A percentile compares a stretch with the other conserved stretches of the same genome.
Conservation (phyloP, 2,888 invertebrate genomes). For the Loripinus fragilis region DNA sequence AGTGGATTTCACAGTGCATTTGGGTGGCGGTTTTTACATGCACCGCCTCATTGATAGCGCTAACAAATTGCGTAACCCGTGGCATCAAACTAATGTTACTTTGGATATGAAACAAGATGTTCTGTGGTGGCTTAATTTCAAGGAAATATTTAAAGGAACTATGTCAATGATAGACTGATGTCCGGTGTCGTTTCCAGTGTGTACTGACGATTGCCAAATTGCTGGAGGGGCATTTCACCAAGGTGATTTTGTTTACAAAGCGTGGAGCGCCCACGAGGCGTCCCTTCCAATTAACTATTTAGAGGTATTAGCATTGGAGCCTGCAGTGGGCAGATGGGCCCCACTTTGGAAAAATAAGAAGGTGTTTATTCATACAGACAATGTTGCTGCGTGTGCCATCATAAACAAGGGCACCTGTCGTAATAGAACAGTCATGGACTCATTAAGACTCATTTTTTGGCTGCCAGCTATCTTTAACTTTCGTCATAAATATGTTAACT, state of each 20-base stretch:
- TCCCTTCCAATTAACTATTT: not conserved
- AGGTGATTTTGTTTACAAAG: not conserved
- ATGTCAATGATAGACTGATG: not conserved
- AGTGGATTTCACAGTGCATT: conserved; percentile 13
- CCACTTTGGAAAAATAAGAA: not conserved
- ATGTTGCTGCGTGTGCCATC: not conserved
- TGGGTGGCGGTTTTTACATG: conserved; percentile 25
- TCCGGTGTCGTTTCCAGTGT: not conserved
- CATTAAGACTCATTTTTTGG: not conserved
- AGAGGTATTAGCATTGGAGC: not conserved
- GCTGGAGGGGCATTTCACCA: not conserved
- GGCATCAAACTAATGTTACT: conserved; percentile 5
- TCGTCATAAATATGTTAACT: conserved; percentile 24
- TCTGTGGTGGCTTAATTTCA: not conserved
- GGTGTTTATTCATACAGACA: conserved; percentile 1
- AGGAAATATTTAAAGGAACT: not conserved
- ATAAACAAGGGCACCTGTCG: not conserved
- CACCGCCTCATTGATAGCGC: conserved; percentile 2
- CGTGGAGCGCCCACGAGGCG: not conserved
- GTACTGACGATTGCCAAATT: not conserved
- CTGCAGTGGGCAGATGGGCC: not conserved
- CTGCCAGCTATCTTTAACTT: not conserved
- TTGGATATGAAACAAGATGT: conserved; percentile 1
- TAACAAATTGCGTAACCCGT: conserved; percentile 4
- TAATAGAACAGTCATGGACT: not conserved